Evolutionary conservation across 1,140 invertebrate genomes (phyloP).

Genomic region (Vanessa atalanta): DNA sequence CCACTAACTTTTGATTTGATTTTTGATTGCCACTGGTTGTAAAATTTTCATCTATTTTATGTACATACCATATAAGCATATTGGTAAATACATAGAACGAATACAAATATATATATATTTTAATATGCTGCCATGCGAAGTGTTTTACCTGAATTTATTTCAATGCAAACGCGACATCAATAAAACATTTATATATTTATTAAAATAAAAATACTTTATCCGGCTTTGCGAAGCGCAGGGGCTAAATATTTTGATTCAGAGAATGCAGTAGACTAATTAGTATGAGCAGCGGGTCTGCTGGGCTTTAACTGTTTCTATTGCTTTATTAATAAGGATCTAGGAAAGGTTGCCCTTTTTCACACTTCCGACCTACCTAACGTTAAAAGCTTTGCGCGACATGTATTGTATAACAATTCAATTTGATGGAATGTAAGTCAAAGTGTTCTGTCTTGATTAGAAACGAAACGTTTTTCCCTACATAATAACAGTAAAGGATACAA

Average conservation of each 20-base stretch:
- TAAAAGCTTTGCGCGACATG: conserved; percentile 12
- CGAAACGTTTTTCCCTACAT: too few relatives aligned
- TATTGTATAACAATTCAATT: neutral
- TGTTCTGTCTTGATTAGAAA: too few relatives aligned
- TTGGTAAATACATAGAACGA: too few relatives aligned
- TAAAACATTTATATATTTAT: neutral
- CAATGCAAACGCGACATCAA: conserved; percentile 5
- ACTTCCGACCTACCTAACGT: conserved; percentile 13
- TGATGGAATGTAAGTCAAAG: neutral
- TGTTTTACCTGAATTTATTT: neutral
- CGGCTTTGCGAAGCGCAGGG: neutral
- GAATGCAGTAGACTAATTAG: neutral
- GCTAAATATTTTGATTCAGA: neutral
- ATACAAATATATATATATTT: neutral
- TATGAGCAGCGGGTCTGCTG: neutral
- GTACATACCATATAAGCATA: too few relatives aligned
- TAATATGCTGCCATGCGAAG: neutral
- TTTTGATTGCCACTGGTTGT: neutral
- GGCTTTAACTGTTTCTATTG: neutral
- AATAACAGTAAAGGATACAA: too few relatives aligned
- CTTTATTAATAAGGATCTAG: neutral
- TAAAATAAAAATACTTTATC: neutral
- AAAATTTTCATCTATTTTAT: neutral
- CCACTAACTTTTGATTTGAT: neutral
- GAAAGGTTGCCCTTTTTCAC: neutral